Conservation (phyloP, 2,888 invertebrate genomes). For the Lottia scabra region DNA sequence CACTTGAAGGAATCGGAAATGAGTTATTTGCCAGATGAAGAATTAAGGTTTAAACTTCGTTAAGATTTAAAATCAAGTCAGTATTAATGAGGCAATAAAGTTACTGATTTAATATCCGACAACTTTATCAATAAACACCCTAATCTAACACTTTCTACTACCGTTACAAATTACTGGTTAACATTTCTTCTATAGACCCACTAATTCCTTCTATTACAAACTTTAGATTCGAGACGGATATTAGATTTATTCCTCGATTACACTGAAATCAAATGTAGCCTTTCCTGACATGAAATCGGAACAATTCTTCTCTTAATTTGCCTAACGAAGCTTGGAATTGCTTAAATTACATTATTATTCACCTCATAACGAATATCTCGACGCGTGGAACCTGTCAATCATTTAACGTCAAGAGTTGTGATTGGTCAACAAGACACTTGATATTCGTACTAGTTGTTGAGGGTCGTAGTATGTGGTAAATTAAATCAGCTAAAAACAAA, state of each 20-base stretch:
- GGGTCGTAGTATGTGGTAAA: not conserved
- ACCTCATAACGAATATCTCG: slow-evolving; percentile 10
- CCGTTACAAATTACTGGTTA: not conserved
- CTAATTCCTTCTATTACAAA: not conserved
- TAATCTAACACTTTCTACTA: not conserved
- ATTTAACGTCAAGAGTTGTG: not conserved
- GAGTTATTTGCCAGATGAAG: too few relatives aligned
- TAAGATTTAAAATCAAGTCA: not conserved
- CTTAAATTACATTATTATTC: slow-evolving; percentile 25
- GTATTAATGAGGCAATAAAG: not conserved
- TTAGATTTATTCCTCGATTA: slow-evolving; percentile 15
- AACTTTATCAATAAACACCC: not conserved
- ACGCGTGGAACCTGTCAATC: not conserved
- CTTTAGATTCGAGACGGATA: slow-evolving; percentile 5
- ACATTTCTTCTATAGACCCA: not conserved
- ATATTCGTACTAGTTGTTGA: not conserved
- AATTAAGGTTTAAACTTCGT: not conserved
- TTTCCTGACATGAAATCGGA: slow-evolving; percentile 11
- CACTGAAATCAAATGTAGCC: slow-evolving; percentile 11
- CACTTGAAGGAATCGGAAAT: too few relatives aligned
- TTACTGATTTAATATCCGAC: not conserved
- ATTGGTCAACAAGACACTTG: not conserved
- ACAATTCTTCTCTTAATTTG: slow-evolving; percentile 23
- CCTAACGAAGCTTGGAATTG: slow-evolving; percentile 29
- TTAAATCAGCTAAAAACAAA: not conserved